phyloP scores from a whole-genome alignment of 2,888 invertebrate genomes.

The Ormyrus pomaceus region DNA sequence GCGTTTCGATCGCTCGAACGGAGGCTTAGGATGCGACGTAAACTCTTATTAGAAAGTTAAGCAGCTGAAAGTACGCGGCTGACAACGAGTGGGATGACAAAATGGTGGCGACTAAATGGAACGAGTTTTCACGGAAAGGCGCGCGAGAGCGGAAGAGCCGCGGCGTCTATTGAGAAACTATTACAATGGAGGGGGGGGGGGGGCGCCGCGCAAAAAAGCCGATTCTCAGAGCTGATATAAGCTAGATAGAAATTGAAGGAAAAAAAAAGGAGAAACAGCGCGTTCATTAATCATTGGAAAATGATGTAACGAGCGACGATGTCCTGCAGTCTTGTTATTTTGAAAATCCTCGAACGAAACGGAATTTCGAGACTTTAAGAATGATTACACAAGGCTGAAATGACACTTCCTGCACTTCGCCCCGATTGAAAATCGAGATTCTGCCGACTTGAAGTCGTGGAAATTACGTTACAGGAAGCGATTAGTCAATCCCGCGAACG shows the following conservation, averaged over 20 bases:
- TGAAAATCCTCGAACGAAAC: too few species aligned
- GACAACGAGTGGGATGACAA: neutral
- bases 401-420: conserved; percentile 4
- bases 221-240: neutral
- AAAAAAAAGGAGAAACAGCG: neutral
- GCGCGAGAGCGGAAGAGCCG: neutral
- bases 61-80: neutral
- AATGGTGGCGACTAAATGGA: conserved; percentile 2
- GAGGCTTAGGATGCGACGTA: too few species aligned
- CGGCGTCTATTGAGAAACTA: conserved; percentile 12
- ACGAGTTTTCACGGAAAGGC: conserved; percentile 32
- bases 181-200: neutral
- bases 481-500: conserved; percentile 24
- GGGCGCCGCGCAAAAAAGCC: neutral
- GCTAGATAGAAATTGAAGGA: neutral
- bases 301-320: too few species aligned
- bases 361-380: too few species aligned
- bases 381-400: conserved; percentile 15
- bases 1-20: neutral
- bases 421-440: conserved; percentile 25
- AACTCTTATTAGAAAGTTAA: neutral
- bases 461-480: conserved; percentile 27
- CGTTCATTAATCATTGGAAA: neutral
- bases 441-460: conserved; percentile 25
- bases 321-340: too few species aligned